Conservation (phyloP, 2,113 vertebrate genomes). For the Rousettus leschenaultii region DNA sequence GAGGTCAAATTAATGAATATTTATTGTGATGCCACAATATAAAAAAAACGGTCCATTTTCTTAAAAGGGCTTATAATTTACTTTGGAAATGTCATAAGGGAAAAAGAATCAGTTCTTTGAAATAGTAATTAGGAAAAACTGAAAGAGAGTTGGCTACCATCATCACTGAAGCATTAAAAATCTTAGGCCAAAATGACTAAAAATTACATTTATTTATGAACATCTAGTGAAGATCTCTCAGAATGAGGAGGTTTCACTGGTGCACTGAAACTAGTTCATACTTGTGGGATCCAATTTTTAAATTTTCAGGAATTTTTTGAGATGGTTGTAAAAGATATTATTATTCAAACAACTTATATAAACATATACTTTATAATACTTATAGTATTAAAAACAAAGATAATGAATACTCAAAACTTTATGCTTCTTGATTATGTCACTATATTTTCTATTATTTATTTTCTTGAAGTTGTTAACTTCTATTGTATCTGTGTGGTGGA, state of each 20-base stretch:
- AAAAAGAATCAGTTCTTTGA: not conserved
- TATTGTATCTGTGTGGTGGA: not conserved
- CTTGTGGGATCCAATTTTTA: not conserved
- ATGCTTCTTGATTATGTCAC: not conserved
- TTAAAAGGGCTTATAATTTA: not conserved
- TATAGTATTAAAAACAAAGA: not conserved
- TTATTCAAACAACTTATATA: not conserved
- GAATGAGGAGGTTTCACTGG: not conserved
- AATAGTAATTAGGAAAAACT: not conserved
- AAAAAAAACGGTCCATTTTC: not conserved
- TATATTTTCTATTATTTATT: not conserved
- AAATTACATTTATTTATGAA: not conserved
- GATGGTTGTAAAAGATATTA: not conserved
- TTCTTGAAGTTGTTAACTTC: not conserved
- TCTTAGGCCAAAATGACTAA: not conserved
- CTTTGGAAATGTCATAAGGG: not conserved
- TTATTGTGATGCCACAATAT: not conserved
- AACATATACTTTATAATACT: not conserved
- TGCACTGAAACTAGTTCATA: not conserved
- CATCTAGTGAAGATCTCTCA: not conserved
- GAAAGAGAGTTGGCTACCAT: not conserved
- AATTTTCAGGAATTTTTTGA: not conserved
- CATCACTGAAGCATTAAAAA: not conserved
- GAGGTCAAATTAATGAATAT: constrained; percentile 15
- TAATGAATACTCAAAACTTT: not conserved